Evolutionary conservation across 2,113 vertebrate species (phyloP), one percentile per base, ranked within the genome.

Genomic region (Desmodus rotundus): DNA sequence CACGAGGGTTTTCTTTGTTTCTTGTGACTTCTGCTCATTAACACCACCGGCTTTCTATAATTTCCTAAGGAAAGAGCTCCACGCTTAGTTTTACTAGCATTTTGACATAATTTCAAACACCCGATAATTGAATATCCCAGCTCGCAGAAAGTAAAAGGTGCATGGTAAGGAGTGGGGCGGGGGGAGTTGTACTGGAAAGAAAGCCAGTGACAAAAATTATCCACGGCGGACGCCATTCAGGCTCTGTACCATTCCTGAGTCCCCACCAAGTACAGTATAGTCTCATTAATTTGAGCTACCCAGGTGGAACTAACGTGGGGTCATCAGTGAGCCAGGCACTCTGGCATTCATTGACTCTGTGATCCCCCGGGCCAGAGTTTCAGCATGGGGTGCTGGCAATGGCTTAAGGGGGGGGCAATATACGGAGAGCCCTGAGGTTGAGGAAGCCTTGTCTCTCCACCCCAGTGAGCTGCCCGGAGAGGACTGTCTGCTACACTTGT

Each of bases 271-370:
- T 22, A 38, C 6, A 70, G 63, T 4, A 12, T 73, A 83, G 80
- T 56, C 89, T 93, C 87, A 47, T 94, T 92, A 80, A 63, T 15
- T 58, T 87, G 63, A 94, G 14, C 41, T 91, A 56, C 43, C 22
- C 65, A 52, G 70, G 65, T 61, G n/a, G 50, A 96, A 87, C 20
- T 47, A 76, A 54, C 2, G 3, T 0, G 0, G 11, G 20, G 14
- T 50, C n/a, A 36, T 89, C 50, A 72, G 12, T 52, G 36, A 50
- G 5, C 28, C 31, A n/a, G 47, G 54, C 3, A 3, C 45, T 20
- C 43, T 47, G 61, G 31, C 41, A 19, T 33, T 45, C 17, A 1
- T 0, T 3, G 4, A 36, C 0, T 1, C 4, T 7, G 17, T 41
- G 24, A 11, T 36, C n/a, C 16, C 24, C 15, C 2, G 14, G 31